Conservation (phyloP, 2,113 vertebrate species). For the Panthera uncia region DNA sequence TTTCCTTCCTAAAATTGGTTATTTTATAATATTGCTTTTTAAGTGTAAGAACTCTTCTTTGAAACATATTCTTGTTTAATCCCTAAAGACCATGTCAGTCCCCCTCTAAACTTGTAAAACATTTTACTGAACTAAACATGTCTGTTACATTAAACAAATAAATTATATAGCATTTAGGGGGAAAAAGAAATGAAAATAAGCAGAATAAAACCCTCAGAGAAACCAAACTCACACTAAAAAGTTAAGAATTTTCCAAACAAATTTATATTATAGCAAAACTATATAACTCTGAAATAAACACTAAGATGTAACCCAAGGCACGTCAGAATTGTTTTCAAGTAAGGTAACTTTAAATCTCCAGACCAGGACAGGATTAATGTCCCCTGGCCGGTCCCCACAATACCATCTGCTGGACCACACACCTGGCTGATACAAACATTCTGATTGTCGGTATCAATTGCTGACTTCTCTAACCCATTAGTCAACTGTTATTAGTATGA, state of each 20-base stretch:
- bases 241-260: neutral
- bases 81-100: neutral
- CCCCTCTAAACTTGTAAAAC: neutral
- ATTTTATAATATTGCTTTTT: neutral
- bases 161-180: neutral
- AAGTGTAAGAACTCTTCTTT: neutral
- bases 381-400: neutral
- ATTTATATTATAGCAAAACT: neutral
- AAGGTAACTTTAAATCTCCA: neutral
- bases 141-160: neutral
- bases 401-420: accelerated
- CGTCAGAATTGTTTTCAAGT: neutral
- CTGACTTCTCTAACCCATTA: neutral
- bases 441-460: neutral
- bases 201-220: neutral
- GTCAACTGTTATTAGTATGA: accelerated
- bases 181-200: neutral
- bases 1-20: neutral
- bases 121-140: neutral
- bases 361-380: too few relatives aligned
- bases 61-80: neutral
- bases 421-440: neutral
- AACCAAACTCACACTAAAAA: neutral
- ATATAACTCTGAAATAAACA: neutral
- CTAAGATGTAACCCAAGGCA: neutral